These are phyloP conservation scores for Gymnorhina tibicen DNA, from an alignment of 2,113 vertebrate species.

Conservation along the genomic window DNA sequence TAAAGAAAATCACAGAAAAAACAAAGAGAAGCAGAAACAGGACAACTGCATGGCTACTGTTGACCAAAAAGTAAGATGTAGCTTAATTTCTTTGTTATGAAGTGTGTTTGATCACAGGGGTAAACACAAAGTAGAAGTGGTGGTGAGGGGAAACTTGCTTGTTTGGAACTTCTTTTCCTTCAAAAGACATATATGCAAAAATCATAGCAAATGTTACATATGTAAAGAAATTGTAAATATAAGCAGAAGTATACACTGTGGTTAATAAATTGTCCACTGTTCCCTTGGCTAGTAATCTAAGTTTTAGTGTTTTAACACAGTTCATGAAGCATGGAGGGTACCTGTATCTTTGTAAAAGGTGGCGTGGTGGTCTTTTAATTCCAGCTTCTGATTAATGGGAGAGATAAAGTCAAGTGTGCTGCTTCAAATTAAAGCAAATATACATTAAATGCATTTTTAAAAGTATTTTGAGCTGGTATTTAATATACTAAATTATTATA, in stretches of 20 bases:
- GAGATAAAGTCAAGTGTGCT: not conserved
- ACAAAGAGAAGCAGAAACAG: constrained; percentile 76
- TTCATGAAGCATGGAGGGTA: not conserved
- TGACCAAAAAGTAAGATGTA: constrained; percentile 85
- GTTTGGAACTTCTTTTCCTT: not conserved
- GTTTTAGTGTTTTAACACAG: not conserved
- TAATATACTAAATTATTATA: not conserved
- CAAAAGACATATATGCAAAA: not conserved
- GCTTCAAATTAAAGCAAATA: not conserved
- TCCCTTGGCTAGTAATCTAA: not conserved
- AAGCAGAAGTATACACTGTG: not conserved
- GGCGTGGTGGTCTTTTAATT: not conserved
- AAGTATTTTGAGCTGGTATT: not conserved
- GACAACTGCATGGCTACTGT: constrained; percentile 81
- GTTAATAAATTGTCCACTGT: not conserved
- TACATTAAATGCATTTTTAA: rapidly evolving
- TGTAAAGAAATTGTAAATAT: not conserved
- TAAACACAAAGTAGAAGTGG: not conserved
- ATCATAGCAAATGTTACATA: not conserved
- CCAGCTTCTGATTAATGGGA: not conserved
- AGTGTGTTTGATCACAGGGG: not conserved
- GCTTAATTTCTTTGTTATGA: not conserved
- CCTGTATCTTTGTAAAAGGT: not conserved
- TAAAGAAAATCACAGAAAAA: constrained; percentile 77
- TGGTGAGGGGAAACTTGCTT: not conserved